Percentiles rank a stretch among this genome's conserved stretches.
Conservation (phyloP, 2,113 vertebrate species). For the Phasianus colchicus region DNA sequence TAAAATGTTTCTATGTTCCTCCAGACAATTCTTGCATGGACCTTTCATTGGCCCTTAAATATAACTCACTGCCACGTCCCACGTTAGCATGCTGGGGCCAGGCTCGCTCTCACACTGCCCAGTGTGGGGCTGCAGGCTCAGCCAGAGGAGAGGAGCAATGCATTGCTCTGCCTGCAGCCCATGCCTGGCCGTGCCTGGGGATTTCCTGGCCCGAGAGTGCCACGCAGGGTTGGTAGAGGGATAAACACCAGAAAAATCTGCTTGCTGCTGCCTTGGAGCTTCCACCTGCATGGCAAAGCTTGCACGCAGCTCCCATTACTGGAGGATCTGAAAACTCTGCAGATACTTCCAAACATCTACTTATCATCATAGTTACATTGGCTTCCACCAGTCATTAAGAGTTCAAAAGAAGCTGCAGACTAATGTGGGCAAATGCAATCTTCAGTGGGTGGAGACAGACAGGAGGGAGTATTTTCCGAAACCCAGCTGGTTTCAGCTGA, state of each 20-base stretch:
- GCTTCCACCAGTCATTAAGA: background rate
- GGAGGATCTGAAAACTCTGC: background rate
- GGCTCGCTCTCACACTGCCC: background rate
- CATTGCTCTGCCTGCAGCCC: accelerated
- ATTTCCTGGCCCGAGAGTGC: background rate
- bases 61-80: accelerated
- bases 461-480: background rate
- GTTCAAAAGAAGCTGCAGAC: background rate
- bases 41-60: background rate
- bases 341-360: background rate
- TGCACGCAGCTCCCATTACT: background rate
- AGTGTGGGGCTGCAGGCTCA: background rate
- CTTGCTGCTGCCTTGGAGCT: background rate
- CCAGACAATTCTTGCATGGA: background rate
- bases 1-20: accelerated
- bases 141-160: accelerated
- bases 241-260: background rate
- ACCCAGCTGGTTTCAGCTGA: background rate
- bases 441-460: background rate
- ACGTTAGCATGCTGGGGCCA: accelerated
- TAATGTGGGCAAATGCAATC: background rate
- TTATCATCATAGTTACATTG: background rate
- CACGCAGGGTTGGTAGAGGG: background rate
- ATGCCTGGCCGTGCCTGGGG: background rate
- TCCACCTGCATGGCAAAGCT: too few relatives aligned